phyloP scores from a whole-genome alignment of 2,797 vertebrate species.

The Tangara arthus region DNA sequence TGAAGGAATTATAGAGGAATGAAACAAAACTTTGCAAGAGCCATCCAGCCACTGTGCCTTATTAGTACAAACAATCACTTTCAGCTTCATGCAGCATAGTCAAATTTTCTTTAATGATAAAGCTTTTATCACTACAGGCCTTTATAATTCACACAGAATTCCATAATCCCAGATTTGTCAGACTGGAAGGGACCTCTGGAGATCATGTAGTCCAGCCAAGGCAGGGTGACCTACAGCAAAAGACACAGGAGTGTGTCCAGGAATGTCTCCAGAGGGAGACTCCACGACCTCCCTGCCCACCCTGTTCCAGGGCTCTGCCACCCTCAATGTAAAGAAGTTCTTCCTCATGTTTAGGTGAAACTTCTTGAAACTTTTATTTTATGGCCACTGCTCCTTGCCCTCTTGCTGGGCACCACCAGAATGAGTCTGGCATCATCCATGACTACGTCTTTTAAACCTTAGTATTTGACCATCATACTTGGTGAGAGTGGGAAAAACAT shows the following conservation, averaged over 20 bases:
- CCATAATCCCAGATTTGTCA: background rate
- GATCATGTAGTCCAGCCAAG: background rate
- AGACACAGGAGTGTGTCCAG: background rate
- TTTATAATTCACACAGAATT: background rate
- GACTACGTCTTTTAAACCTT: background rate
- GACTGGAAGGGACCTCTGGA: background rate
- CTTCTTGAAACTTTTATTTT: background rate
- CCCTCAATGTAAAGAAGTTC: background rate
- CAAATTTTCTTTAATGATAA: background rate
- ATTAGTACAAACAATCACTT: background rate
- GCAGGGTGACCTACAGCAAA: background rate
- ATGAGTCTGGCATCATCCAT: background rate
- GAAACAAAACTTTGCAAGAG: background rate
- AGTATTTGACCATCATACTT: background rate
- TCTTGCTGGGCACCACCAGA: background rate
- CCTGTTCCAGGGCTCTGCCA: background rate
- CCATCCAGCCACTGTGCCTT: background rate
- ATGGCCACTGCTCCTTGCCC: background rate
- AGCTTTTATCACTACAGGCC: background rate
- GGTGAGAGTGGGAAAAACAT: background rate
- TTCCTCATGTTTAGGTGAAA: background rate
- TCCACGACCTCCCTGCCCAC: rapidly evolving
- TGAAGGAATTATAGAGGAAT: background rate
- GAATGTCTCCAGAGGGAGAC: background rate
- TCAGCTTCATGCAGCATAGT: background rate